A percentile compares a stretch with the other conserved stretches of the same genome.
Conservation (phyloP, 2,797 vertebrate species). For the Peromyscus aztecus region DNA sequence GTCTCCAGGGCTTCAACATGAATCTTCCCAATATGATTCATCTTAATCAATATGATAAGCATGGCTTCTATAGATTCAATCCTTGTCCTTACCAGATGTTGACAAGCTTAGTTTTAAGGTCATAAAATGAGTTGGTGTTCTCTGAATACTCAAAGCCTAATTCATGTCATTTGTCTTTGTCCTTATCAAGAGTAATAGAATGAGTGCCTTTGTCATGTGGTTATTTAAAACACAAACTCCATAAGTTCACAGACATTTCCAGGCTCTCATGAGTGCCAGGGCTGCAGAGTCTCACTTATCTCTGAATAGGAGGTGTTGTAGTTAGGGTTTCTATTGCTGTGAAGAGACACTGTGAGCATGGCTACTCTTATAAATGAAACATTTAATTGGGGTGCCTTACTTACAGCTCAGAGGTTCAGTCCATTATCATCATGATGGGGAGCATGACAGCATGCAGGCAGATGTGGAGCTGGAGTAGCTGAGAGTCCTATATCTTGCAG, state of each 20-base stretch:
- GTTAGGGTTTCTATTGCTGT: not conserved
- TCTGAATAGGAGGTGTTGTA: not conserved
- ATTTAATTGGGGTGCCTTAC: not conserved
- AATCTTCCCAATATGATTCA: slow-evolving; percentile 5
- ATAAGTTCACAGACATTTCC: not conserved
- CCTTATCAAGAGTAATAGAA: not conserved
- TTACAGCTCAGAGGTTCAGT: not conserved
- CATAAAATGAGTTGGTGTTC: not conserved
- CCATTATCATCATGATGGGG: not conserved
- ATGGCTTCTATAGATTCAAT: not conserved
- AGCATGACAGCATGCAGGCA: not conserved
- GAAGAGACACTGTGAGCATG: not conserved
- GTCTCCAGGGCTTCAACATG: not conserved
- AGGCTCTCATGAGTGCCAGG: too few species aligned
- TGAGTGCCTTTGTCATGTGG: not conserved
- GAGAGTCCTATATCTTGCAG: not conserved
- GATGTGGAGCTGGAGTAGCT: not conserved
- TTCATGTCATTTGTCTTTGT: not conserved
- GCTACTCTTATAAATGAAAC: not conserved
- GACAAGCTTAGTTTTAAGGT: not conserved
- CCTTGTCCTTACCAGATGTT: not conserved
- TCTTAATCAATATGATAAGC: slow-evolving; percentile 58
- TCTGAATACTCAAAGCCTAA: not conserved
- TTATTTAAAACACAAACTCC: not conserved
- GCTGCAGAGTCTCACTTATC: rapidly evolving